Evolutionary conservation across 2,797 vertebrate species (phyloP), one percentile per base, ranked within the genome.

Genomic region (Labeo calbasu): DNA sequence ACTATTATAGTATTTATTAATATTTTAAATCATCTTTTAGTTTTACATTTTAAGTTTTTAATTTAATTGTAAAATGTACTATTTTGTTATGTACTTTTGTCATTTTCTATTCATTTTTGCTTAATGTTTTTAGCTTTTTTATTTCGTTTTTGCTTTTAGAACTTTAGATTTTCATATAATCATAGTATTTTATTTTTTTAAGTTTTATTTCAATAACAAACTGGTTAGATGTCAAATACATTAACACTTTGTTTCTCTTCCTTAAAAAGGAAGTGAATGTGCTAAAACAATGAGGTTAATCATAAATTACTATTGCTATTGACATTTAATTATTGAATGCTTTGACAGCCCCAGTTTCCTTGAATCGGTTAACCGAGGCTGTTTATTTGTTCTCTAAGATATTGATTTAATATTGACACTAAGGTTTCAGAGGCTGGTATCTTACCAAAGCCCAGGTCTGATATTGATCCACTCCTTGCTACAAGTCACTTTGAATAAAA

Each of bases 351-450:
- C 32, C 5, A 40, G 53, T 40, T 57, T 57, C 12, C 21, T 76
- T 76, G n/a, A 7, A 76, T 43, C 21, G 21, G 21, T 55, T 55
- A 28, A n/a, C 28, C 11, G 0, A 40, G 51, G 51, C 28, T 76
- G 51, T 55, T 75, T 57, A 55, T 40, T 57, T 57, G 5, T 57
- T 75, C 6, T 3, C 12, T n/a, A 36, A 57, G 32, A 59, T 23
- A 43, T 77, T n/a, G 72, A 75, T n/a, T 75, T n/a, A 40, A 21
- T n/a, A 55, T 75, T 77, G 53, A 59, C 43, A 2, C 55, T 15
- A 12, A 43, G 65, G 65, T 40, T 68, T 21, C 65, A 40, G 55
- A 59, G n/a, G 21, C 53, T 55, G 32, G 28, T 75, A 55, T 75
- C 50, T 36, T 36, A 53, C 17, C 11, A 14, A 75, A 32, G 28